Evolutionary conservation across 2,888 invertebrate genomes (phyloP).

Genomic region (Chesias legatella): DNA sequence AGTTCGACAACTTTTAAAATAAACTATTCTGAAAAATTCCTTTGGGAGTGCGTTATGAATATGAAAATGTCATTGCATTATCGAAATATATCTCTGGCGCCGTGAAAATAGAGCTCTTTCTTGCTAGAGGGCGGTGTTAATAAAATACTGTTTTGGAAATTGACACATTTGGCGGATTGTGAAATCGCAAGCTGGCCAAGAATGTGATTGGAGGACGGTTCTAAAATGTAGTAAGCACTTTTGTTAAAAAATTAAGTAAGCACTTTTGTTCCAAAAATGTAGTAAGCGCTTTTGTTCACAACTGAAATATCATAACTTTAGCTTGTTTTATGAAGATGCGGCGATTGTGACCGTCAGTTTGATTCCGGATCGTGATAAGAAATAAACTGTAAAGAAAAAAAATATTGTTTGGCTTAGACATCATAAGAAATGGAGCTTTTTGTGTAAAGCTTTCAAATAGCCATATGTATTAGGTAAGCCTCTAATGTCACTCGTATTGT

Average conservation of each 20-base stretch:
- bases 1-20: constrained; percentile 31
- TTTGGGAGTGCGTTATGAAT: constrained; percentile 33
- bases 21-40: constrained; percentile 30
- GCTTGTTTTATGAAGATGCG: no score
- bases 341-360: no score
- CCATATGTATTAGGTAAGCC: no score
- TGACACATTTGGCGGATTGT: constrained; percentile 19
- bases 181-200: constrained; percentile 9
- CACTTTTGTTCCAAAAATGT: no score
- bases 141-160: constrained; percentile 19
- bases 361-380: no score
- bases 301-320: no score
- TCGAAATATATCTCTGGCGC: constrained; percentile 28
- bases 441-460: no score
- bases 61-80: constrained; percentile 36
- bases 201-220: constrained; percentile 2
- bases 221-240: constrained; percentile 9
- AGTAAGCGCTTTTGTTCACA: no score
- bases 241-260: neutral
- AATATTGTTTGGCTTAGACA: no score
- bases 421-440: no score
- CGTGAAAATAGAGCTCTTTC: constrained; percentile 7
- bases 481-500: no score
- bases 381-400: no score
- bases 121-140: constrained; percentile 13